phyloP scores from a whole-genome alignment of 2,797 vertebrate genomes.

The Schizopygopsis pylzovi region DNA sequence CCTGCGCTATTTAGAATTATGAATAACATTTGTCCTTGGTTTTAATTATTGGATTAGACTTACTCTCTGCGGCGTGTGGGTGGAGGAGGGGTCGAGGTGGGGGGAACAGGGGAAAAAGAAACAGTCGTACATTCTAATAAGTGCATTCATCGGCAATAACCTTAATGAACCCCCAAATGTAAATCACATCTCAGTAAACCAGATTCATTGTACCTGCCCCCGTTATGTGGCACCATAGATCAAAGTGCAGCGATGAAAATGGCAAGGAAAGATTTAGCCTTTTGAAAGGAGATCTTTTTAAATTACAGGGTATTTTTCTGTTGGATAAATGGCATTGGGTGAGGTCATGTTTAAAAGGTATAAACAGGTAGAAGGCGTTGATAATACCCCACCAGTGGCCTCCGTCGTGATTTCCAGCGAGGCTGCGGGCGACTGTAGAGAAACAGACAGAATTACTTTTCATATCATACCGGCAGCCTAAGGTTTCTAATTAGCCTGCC shows the following conservation, averaged over 20 bases:
- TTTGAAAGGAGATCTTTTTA: conserved; percentile 79
- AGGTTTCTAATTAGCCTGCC: conserved; percentile 92
- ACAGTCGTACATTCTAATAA: conserved; percentile 70
- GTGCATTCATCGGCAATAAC: conserved; percentile 76
- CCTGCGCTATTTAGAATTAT: conserved; percentile 55
- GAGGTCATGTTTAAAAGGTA: conserved; percentile 75
- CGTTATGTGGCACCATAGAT: conserved; percentile 72
- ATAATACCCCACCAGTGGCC: conserved; percentile 76
- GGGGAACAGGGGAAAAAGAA: conserved; percentile 42
- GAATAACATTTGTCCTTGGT: conserved; percentile 65
- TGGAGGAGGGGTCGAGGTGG: conserved; percentile 27
- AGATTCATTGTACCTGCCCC: conserved; percentile 77
- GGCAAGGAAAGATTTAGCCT: conserved; percentile 78
- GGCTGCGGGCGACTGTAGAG: conserved; percentile 67
- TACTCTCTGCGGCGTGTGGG: conserved; percentile 46
- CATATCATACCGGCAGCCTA: conserved; percentile 85
- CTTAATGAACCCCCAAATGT: conserved; percentile 76
- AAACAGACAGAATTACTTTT: conserved; percentile 80
- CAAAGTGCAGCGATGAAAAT: conserved; percentile 79
- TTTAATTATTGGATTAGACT: conserved; percentile 71
- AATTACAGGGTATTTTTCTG: conserved; percentile 78
- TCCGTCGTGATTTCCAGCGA: conserved; percentile 70
- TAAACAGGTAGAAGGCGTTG: conserved; percentile 78
- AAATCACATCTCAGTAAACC: conserved; percentile 72
- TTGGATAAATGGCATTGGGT: conserved; percentile 75